Percentiles rank a stretch among this genome's conserved stretches.
Evolutionary conservation across 2,888 invertebrate species (phyloP).

Genomic region (Drosophila paramelanica): DNA sequence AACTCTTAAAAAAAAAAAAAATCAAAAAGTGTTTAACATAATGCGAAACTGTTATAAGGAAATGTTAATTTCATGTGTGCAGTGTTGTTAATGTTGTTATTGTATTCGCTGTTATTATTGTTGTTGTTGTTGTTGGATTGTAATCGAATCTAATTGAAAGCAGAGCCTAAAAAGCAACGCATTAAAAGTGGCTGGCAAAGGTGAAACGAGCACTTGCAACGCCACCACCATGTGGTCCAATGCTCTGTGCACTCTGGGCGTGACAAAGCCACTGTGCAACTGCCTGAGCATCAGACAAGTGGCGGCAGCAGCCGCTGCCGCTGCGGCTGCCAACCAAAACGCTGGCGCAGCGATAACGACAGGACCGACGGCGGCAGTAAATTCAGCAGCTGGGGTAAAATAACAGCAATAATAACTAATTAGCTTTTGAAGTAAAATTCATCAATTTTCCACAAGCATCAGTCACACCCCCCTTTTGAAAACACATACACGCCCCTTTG

Average conservation of each 20-base stretch:
- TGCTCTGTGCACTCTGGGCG: constrained; percentile 85
- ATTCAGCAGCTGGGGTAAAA: constrained; percentile 78
- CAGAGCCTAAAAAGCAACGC: constrained; percentile 38
- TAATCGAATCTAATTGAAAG: constrained; percentile 23
- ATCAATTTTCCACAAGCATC: constrained; percentile 14
- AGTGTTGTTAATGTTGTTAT: constrained; percentile 36
- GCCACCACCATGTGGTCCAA: constrained; percentile 84
- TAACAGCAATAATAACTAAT: constrained; percentile 16
- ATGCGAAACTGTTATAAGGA: constrained; percentile 13
- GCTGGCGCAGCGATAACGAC: constrained; percentile 76
- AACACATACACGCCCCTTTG: constrained; percentile 36
- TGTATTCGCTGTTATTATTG: constrained; percentile 21
- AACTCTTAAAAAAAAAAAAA: constrained; percentile 35
- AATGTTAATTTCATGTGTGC: constrained; percentile 30
- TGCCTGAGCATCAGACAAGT: constrained; percentile 85
- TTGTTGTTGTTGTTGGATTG: constrained; percentile 29
- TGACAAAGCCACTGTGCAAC: constrained; percentile 85
- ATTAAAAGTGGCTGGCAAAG: constrained; percentile 82
- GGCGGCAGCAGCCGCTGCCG: constrained; percentile 83
- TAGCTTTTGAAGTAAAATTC: constrained; percentile 8
- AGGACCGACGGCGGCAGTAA: constrained; percentile 73
- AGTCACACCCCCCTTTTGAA: neutral
- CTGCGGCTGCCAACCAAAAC: constrained; percentile 79
- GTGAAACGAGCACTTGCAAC: constrained; percentile 69
- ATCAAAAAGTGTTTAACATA: constrained; percentile 3